phyloP scores from a whole-genome alignment of 2,797 vertebrate genomes.

The Buphagus erythrorhynchus region DNA sequence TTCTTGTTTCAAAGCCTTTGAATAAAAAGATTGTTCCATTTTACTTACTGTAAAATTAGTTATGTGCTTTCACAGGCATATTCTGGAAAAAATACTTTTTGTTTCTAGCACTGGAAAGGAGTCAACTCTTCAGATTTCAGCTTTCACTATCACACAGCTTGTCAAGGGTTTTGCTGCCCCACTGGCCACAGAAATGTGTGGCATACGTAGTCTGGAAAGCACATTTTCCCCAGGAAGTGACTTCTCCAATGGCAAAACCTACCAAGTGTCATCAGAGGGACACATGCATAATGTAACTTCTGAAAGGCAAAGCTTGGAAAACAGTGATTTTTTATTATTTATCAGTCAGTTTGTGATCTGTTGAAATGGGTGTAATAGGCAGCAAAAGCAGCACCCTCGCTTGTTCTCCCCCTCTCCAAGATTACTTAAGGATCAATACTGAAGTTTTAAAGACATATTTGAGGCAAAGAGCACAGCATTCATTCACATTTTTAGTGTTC shows the following conservation, averaged over 20 bases:
- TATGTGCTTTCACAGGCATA: background rate
- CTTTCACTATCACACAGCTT: background rate
- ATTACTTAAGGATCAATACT: background rate
- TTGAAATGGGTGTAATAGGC: background rate
- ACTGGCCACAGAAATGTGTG: background rate
- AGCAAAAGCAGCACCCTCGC: background rate
- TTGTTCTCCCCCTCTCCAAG: background rate
- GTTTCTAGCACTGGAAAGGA: background rate
- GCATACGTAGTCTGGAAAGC: background rate
- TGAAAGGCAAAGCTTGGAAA: background rate
- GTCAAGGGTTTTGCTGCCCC: background rate
- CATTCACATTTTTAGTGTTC: background rate
- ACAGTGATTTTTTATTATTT: background rate
- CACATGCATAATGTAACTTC: accelerated
- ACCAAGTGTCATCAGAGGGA: background rate
- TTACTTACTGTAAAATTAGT: background rate
- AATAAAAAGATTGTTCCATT: background rate
- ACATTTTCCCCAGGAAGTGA: background rate
- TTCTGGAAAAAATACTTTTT: background rate
- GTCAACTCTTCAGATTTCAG: background rate
- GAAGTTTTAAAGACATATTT: background rate
- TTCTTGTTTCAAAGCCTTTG: background rate
- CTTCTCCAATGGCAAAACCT: background rate
- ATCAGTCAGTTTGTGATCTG: background rate
- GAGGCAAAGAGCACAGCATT: background rate